Base-by-base conservation (phyloP, 2,797 vertebrate species). In the Onychomys arenicola region DNA sequence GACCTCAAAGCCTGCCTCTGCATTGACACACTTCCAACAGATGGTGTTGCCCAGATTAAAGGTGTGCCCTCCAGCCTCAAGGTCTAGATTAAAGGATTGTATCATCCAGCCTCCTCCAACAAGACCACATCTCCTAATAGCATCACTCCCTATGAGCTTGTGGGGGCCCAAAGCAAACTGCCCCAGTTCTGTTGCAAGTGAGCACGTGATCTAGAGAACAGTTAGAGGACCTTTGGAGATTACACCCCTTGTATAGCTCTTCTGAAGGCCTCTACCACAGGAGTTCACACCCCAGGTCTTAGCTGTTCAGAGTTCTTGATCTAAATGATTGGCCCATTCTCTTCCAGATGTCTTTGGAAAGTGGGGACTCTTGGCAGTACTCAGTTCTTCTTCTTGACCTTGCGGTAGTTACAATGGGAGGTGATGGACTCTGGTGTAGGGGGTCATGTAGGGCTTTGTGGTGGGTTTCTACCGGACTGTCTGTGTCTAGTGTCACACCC, bases 181-280 rank as follows among this genome's bases (percentile, higher is more conserved):
- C 21, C 13, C 34, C 14, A 69, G 19, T 71, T 87, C 12, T 82
- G 46, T 76, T 77, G 43, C 65, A 85, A 75, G 34, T 73, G 84
- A 89, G 46, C 55, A 52, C 8, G 17, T 46, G 14, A 37, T 49
- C 32, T 49, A 80, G 63, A 83, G 89, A 83, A 69, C 46, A 81
- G 49, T 37, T 5, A 63, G 34, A 69, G 80, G 90, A 40, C 65
- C 57, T 77, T 76, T 59, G 57, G 17, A 91, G 75, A 89, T n/a
- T 25, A 37, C 12, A 40, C 21, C 57, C 71, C 17, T 25, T 21
- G 27, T 7, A 37, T 2, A 76, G 55, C 34, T 67, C 65, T 67
- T 95, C 71, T 97, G 7, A 90, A 84, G 95, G 40, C 32, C 19
- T 93, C 71, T 78, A 46, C 21, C n/a, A 23, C 52, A 40, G 63